Percentiles rank a stretch among this genome's conserved stretches.
Evolutionary conservation across 2,113 vertebrate species (phyloP).

Genomic region (Tychaedon coryphoeus): DNA sequence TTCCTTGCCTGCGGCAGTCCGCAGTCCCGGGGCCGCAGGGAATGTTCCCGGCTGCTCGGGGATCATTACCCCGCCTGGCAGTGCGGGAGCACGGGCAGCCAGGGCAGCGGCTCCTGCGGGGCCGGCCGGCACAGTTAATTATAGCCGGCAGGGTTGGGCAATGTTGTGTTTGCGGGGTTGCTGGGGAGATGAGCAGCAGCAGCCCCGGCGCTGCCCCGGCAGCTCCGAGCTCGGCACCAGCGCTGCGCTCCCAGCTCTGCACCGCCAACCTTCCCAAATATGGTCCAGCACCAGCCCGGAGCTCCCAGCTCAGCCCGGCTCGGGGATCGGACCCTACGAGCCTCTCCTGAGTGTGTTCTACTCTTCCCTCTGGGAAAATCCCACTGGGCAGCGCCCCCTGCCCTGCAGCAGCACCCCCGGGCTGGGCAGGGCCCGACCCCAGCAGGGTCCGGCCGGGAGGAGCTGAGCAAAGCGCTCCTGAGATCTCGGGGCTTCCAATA

Average conservation of each 20-base stretch:
- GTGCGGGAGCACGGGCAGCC: neutral
- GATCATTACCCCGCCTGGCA: neutral
- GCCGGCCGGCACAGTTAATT: neutral
- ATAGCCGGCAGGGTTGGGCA: neutral
- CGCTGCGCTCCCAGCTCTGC: neutral
- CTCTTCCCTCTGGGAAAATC: neutral
- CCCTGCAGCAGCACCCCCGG: accelerated
- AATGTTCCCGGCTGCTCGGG: neutral
- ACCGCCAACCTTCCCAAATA: neutral
- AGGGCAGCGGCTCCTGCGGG: neutral
- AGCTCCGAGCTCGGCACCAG: neutral
- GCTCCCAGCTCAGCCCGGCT: neutral
- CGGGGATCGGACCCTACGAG: accelerated
- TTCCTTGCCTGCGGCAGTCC: neutral
- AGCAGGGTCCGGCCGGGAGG: accelerated
- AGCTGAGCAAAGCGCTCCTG: neutral
- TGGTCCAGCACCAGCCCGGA: neutral
- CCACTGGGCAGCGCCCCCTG: neutral
- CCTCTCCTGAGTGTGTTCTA: accelerated
- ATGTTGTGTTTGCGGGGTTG: slow-evolving; percentile 32
- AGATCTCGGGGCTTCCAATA: neutral
- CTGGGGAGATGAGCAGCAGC: neutral
- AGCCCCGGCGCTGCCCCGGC: neutral
- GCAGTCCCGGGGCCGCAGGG: neutral
- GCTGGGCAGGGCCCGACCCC: neutral